Evolutionary conservation across 2,888 invertebrate species (phyloP).

Genomic region (Cephalotes varians): DNA sequence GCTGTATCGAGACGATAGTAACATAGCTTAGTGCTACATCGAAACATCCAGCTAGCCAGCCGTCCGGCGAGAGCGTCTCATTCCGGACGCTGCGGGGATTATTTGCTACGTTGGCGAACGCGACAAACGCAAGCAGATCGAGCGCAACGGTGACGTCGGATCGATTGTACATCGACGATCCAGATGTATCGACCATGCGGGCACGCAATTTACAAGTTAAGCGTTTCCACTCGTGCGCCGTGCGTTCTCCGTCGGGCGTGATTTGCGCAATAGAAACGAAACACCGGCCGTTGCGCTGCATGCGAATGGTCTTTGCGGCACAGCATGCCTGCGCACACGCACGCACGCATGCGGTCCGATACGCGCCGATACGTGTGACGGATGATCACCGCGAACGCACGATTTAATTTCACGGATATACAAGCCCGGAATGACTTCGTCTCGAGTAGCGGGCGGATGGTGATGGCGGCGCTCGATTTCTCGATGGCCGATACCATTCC

Average conservation of each 20-base stretch:
- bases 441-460: conserved; percentile 53
- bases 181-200: conserved; percentile 62
- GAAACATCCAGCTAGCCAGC: neutral
- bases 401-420: conserved; percentile 79
- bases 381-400: conserved; percentile 75
- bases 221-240: conserved; percentile 69
- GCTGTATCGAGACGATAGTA: conserved; percentile 24
- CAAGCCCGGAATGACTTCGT: conserved; percentile 64
- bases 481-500: conserved; percentile 58
- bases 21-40: neutral
- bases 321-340: conserved; percentile 4
- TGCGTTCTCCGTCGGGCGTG: conserved; percentile 69
- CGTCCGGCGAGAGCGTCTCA: conserved; percentile 59
- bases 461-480: conserved; percentile 61
- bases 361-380: conserved; percentile 68
- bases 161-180: conserved; percentile 55
- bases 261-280: conserved; percentile 80
- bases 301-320: conserved; percentile 68
- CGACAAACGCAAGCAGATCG: conserved; percentile 43
- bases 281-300: conserved; percentile 64
- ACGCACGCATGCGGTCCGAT: conserved; percentile 20
- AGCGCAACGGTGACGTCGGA: conserved; percentile 21
- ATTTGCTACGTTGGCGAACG: conserved; percentile 53
- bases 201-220: conserved; percentile 77
- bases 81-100: conserved; percentile 60